Evolutionary conservation across 2,888 invertebrate genomes (phyloP), one percentile per base, ranked within the genome.

Genomic region (Drosophila diplacantha): DNA sequence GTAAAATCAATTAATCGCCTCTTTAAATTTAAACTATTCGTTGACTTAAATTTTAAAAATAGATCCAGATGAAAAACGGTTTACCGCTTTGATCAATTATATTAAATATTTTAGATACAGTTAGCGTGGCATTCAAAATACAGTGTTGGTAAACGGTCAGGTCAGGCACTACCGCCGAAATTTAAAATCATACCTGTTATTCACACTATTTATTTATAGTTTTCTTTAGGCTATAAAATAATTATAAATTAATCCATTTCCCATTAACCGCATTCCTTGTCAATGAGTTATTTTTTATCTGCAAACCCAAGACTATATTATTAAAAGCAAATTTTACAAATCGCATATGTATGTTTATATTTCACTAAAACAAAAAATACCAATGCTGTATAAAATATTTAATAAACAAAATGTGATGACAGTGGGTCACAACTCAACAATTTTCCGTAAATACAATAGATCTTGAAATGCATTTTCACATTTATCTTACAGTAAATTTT

Each of bases 1-100:
- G 22, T 22, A 8, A 39, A 22, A 39, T 22, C 7, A 14, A 14
- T 14, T 20, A 2, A 20, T 38, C 12, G 5, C 3, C 20, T 18
- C 1, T 7, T 1, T 37, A 3, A 1, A 39, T 4, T 14, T 14
- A 7, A 6, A 3, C 6, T 38, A 6, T 38, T 22, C 5, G 5
- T 22, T 14, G 2, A 22, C 7, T 14, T 8, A 20, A 14, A 14
- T 7, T 22, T 20, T 1, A 2, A 20, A 14, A 12, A 6, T 1
- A 5, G 2, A 9, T 4, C 3, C 1, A 18, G 11, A 12, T 18
- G 5, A 3, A 6, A 12, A 18, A 11, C 1, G 5, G 0, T 18
- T 12, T 12, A 5, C 5, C 3, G 20, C 18, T 5, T 18, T 18
- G 5, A 37, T 18, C 0, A 18, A 18, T 38, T 37, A 18, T 18